A percentile compares a stretch with the other conserved stretches of the same genome.
Evolutionary conservation across 2,113 vertebrate species (phyloP).

Genomic region (Peromyscus maniculatus): DNA sequence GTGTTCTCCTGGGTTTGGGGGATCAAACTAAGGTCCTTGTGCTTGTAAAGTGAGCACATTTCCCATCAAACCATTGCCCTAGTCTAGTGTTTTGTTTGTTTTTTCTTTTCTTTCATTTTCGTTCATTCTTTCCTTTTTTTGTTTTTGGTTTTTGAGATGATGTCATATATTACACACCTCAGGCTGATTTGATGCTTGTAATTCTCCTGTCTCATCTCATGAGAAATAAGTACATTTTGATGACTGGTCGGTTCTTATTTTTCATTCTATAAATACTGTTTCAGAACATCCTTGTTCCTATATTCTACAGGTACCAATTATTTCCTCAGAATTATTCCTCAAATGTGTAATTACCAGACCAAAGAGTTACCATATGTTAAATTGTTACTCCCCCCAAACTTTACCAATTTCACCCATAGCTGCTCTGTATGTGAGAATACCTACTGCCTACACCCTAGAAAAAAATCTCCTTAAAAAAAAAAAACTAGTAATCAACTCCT

Average conservation of each 20-base stretch:
- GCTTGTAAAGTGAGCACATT: background rate
- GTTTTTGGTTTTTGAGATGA: background rate
- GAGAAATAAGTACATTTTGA: background rate
- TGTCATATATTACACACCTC: background rate
- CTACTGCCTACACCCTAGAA: background rate
- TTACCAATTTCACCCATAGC: background rate
- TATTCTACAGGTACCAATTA: background rate
- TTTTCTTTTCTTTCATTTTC: background rate
- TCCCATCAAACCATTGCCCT: background rate
- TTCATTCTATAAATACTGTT: conserved; percentile 46
- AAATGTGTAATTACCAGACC: background rate
- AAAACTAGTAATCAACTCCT: conserved; percentile 49
- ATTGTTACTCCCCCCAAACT: background rate
- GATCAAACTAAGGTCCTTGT: background rate
- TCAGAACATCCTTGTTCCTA: conserved; percentile 37
- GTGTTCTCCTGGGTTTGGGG: background rate
- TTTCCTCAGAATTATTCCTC: conserved; percentile 23
- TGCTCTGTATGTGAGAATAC: background rate
- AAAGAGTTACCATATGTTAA: background rate
- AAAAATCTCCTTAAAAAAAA: background rate
- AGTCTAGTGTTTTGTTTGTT: background rate
- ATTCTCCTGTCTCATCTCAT: background rate
- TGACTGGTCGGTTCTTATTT: background rate
- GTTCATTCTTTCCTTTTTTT: background rate
- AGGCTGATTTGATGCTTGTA: background rate